Evolutionary conservation across 2,797 vertebrate species (phyloP).

Genomic region (Mastacembelus armatus): DNA sequence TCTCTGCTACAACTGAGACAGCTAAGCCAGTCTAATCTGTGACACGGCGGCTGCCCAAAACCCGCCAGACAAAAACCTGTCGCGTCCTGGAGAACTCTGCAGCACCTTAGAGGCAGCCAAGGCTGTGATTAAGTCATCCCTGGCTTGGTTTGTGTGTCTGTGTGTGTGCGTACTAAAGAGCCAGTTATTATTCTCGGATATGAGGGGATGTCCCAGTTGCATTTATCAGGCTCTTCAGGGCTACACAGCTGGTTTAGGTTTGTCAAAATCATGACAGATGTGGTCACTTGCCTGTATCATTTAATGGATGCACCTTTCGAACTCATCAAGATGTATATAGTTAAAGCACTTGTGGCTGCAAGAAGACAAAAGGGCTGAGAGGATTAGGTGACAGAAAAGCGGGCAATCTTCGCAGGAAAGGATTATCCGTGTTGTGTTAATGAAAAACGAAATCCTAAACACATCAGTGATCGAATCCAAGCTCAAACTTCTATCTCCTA

Average conservation of each 20-base stretch:
- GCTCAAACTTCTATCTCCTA: conserved; percentile 38
- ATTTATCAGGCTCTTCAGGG: conserved; percentile 1
- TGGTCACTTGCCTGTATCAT: not conserved
- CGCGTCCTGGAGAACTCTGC: conserved; percentile 65
- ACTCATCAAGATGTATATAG: conserved; percentile 8
- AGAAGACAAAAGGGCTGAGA: not conserved
- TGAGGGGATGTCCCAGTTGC: conserved; percentile 15
- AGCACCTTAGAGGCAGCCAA: conserved; percentile 53
- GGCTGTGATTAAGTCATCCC: conserved; percentile 73
- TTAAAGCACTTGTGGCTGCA: not conserved
- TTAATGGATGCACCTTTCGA: not conserved
- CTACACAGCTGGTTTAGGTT: conserved; percentile 13
- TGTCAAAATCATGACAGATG: not conserved
- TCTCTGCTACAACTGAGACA: conserved; percentile 25
- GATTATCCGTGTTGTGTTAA: conserved; percentile 12
- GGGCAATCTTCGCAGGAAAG: conserved; percentile 15
- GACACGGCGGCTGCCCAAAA: conserved; percentile 53
- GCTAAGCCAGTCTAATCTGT: conserved; percentile 47
- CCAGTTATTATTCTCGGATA: conserved; percentile 31
- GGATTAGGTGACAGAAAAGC: conserved; percentile 6
- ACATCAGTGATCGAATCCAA: conserved; percentile 39
- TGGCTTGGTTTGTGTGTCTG: conserved; percentile 35
- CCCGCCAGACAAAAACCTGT: conserved; percentile 75
- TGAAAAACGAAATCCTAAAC: conserved; percentile 44
- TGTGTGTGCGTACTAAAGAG: conserved; percentile 1